Base-by-base conservation (phyloP, 2,888 invertebrate species). In the Amaurobius ferox region DNA sequence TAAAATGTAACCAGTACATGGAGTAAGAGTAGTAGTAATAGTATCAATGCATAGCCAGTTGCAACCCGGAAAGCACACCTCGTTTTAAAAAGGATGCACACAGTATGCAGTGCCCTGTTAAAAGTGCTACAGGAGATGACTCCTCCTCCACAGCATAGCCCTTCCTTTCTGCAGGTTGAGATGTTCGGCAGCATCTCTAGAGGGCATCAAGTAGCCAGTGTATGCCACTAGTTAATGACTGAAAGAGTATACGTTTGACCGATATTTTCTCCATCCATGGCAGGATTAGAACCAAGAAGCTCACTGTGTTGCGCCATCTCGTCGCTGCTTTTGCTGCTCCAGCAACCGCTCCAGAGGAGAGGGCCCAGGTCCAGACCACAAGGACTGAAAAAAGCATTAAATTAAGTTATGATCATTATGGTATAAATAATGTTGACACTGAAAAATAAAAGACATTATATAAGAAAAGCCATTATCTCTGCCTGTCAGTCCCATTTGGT, bases 311-410 rank as follows among this genome's bases (percentile, higher is more conserved):
- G 91, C 91, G 11, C 90, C 89, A 87, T 91, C 91, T 19, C 91
- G 90, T 88, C 91, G 90, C 70, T 90, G 90, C 77, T 94, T 95
- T 92, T 96, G 96, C 90, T 95, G 95, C 91, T 96, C 95, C 87
- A 96, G 91, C 26, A 96, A 93, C 55, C 95, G 94, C 91, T 96
- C 95, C 80, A 96, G 92, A 0, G 96, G 95, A 40, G 95, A 95
- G 0, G 95, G 95, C 1, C 95, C 95, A 5, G 95, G 94, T 0
- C 94, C 94, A 13, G 95, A 94, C 94, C 95, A 95, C 62, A 96
- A 92, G 0, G 95, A 95, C 93, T 95, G 94, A 44, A 93, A 91
- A 87, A 89, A 89, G 1, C 90, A 86, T 70, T n/a, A n/a, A n/a
- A n/a, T n/a, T n/a, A n/a, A n/a, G n/a, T n/a, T n/a, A n/a, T n/a